Conservation (phyloP, 2,113 vertebrate genomes). For the Lates calcarifer region DNA sequence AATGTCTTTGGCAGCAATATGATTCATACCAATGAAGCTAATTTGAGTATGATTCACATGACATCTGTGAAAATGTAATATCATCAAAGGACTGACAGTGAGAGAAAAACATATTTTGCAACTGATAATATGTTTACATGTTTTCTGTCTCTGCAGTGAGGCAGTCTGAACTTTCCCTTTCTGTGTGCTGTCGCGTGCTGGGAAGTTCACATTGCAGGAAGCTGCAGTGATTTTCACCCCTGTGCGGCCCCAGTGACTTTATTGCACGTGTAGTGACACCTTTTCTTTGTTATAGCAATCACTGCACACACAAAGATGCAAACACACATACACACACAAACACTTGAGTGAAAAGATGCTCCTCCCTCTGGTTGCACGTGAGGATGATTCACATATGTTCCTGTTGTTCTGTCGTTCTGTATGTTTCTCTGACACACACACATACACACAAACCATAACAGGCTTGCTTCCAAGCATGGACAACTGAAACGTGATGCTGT, state of each 20-base stretch:
- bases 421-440: constrained; percentile 17
- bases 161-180: background rate
- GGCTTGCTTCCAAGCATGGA: background rate
- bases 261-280: constrained; percentile 30
- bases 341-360: constrained; percentile 35
- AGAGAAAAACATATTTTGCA: background rate
- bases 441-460: background rate
- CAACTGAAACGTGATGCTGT: constrained; percentile 38
- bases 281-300: constrained; percentile 28
- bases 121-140: background rate
- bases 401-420: constrained; percentile 11
- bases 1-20: no score
- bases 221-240: background rate
- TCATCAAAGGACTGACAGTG: background rate
- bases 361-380: constrained; percentile 43
- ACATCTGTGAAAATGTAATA: background rate
- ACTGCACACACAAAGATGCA: constrained; percentile 1
- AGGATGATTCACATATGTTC: constrained; percentile 45
- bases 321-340: background rate
- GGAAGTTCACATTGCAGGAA: constrained; percentile 48
- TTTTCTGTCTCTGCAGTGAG: background rate
- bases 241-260: background rate
- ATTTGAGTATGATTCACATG: background rate
- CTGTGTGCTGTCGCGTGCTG: constrained; percentile 9
- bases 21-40: background rate